Percentiles rank a stretch among this genome's conserved stretches.
phyloP scores from a whole-genome alignment of 2,888 invertebrate species.

The Agrotis exclamationis region DNA sequence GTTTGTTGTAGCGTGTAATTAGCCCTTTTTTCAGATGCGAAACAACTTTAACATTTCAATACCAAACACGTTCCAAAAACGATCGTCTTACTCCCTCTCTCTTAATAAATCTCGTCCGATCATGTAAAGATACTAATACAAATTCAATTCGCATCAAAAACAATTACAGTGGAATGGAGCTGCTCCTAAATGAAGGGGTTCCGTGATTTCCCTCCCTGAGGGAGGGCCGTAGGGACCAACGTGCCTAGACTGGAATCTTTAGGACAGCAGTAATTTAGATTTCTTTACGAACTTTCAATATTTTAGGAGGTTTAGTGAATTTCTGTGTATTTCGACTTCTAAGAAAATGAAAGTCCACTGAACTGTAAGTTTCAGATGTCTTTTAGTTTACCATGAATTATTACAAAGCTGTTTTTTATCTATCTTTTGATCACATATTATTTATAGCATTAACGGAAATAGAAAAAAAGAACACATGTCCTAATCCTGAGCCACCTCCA shows the following conservation, averaged over 20 bases:
- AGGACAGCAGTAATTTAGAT: slow-evolving; percentile 18
- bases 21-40: too few relatives aligned
- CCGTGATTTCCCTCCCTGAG: slow-evolving; percentile 39
- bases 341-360: background rate
- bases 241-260: slow-evolving; percentile 42
- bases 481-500: too few relatives aligned
- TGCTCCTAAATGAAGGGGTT: slow-evolving; percentile 45
- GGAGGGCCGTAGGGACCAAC: slow-evolving; percentile 37
- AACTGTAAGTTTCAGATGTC: background rate
- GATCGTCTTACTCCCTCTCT: background rate
- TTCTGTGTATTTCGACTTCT: slow-evolving; percentile 22
- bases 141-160: slow-evolving; percentile 51
- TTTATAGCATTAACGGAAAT: too few relatives aligned
- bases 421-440: too few relatives aligned
- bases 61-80: background rate
- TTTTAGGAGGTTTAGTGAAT: slow-evolving; percentile 27
- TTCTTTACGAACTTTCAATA: slow-evolving; percentile 17
- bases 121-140: slow-evolving; percentile 18
- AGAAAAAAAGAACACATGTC: too few relatives aligned
- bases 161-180: slow-evolving; percentile 44
- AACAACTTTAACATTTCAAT: too few relatives aligned
- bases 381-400: background rate
- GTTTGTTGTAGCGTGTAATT: too few relatives aligned
- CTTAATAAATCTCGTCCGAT: slow-evolving; percentile 10
- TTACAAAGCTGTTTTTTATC: too few relatives aligned